Evolutionary conservation across 2,888 invertebrate genomes (phyloP).

Genomic region (Drosophila recens): DNA sequence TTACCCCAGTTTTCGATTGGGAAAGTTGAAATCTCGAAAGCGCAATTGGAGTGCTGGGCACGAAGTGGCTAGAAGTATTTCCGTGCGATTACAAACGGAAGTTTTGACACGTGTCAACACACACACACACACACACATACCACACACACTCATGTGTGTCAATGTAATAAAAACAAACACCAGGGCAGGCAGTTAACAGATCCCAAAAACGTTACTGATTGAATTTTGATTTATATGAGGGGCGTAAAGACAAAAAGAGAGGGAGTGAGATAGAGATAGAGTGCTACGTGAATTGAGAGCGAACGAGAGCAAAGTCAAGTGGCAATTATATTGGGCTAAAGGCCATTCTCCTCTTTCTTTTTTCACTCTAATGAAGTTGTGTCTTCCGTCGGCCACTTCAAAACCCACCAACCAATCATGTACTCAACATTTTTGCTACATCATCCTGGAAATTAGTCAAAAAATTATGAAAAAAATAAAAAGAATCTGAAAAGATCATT

Average conservation of each 20-base stretch:
- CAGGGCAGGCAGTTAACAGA: constrained; percentile 46
- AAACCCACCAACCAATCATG: constrained; percentile 72
- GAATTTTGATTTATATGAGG: constrained; percentile 81
- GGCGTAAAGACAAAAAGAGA: constrained; percentile 9
- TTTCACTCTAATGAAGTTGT: constrained; percentile 71
- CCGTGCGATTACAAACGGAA: constrained; percentile 82
- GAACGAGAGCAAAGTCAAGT: constrained; percentile 55
- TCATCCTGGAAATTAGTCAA: constrained; percentile 75
- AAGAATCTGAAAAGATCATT: constrained; percentile 50
- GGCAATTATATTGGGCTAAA: constrained; percentile 57
- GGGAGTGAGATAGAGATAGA: constrained; percentile 3
- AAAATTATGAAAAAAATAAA: constrained; percentile 37
- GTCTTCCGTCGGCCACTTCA: constrained; percentile 71
- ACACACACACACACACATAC: constrained; percentile 25
- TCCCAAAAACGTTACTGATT: constrained; percentile 71
- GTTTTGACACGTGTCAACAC: constrained; percentile 84
- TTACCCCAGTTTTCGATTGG: constrained; percentile 76
- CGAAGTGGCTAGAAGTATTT: constrained; percentile 76
- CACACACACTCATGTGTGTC: constrained; percentile 46
- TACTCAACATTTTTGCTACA: constrained; percentile 51
- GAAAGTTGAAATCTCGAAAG: constrained; percentile 24
- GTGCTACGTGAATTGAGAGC: background rate
- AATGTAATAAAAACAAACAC: constrained; percentile 77
- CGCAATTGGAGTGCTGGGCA: constrained; percentile 55
- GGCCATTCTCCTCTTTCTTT: constrained; percentile 42